A percentile compares a stretch with the other conserved stretches of the same genome.
These are phyloP conservation scores for Tachina lurida DNA, from an alignment of 2,888 invertebrate genomes.

Conservation along the genomic window DNA sequence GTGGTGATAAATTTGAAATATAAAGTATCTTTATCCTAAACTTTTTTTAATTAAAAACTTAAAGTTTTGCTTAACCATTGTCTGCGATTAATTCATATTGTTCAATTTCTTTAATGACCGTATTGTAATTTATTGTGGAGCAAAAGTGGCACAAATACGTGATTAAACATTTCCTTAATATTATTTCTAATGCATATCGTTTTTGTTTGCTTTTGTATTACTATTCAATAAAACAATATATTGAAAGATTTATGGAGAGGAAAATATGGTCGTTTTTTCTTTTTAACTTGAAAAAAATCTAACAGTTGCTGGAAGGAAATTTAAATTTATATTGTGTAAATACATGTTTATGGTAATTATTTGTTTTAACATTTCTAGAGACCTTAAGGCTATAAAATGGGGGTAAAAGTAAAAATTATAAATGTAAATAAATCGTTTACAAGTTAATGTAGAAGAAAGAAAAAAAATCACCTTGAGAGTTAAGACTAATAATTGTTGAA, in stretches of 20 bases:
- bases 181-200: not conserved
- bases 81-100: not conserved
- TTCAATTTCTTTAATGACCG: not conserved
- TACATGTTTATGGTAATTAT: not conserved
- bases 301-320: not conserved
- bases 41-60: conserved; percentile 9
- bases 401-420: not conserved
- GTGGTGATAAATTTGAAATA: not conserved
- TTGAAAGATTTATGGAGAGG: conserved; percentile 52
- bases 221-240: conserved; percentile 46
- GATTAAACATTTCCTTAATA: conserved; percentile 59
- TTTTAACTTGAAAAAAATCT: not conserved
- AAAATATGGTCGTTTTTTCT: conserved; percentile 37
- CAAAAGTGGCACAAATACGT: conserved; percentile 62
- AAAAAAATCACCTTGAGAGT: too few relatives aligned
- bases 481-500: too few relatives aligned
- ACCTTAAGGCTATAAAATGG: conserved; percentile 5
- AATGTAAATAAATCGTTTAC: too few relatives aligned
- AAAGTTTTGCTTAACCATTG: not conserved
- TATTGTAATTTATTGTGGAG: conserved; percentile 38
- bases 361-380: not conserved
- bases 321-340: not conserved
- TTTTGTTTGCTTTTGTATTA: conserved; percentile 10
- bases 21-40: not conserved
- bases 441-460: too few relatives aligned